Base-by-base conservation (phyloP, 2,113 vertebrate genomes). In the Nothoprocta pentlandii region DNA sequence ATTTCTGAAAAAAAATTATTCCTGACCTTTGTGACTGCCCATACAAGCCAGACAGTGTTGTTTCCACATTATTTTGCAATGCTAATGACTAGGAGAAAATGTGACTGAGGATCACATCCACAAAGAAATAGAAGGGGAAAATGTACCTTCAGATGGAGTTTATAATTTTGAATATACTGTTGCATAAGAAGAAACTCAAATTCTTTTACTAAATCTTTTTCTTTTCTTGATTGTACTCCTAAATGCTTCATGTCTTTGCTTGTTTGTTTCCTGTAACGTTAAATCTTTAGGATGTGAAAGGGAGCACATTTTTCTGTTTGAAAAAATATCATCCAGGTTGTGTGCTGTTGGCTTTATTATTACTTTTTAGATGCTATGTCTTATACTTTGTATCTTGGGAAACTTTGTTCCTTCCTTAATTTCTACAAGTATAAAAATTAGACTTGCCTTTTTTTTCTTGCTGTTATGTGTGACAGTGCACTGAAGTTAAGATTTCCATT, bases 61-160 rank as follows among this genome's bases (percentile, higher is more conserved):
- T 79, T 81, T 76, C 34, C 14, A 66, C 23, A 61, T 9, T 68
- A 54, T 49, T 68, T 42, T 76, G 16, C 34, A 76, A 32, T 30
- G 11, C 7, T 76, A 54, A 53, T 36, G 25, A 16, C 21, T 10
- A 61, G 23, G 20, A 87, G 11, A 90, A 87, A 84, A 30, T 2
- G 0, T 54, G 51, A 32, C 39, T 44, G 53, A 4, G 6, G 4
- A 5, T 8, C n/a, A 2, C 16, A 69, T 5, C 3, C 3, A 41
- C 44, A 23, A 10, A 3, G 73, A 92, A 86, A 53, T 20, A 47
- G 5, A 7, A 74, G 21, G 6, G 1, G 86, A 30, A 75, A 6
- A 4, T 56, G 32, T 34, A 51, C 8, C 53, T 78, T 20, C 17
- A 70, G 12, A 3, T 13, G 61, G 12, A 69, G 32, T 70, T 82